phyloP scores from a whole-genome alignment of 2,797 vertebrate genomes.

The Enteromius radiatus region DNA sequence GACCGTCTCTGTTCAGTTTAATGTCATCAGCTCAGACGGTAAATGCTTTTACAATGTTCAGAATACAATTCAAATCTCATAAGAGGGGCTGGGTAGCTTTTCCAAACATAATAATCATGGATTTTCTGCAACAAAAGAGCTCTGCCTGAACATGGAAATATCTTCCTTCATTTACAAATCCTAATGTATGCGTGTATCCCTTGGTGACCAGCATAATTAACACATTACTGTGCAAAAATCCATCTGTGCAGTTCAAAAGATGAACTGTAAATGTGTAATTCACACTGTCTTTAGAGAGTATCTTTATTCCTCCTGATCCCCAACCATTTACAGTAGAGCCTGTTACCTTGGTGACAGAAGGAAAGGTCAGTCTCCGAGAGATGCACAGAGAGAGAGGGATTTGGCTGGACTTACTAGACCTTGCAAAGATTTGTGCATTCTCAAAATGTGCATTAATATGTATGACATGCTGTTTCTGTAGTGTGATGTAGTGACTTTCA shows the following conservation, averaged over 20 bases:
- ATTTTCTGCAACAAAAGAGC: conserved; percentile 61
- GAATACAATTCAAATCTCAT: conserved; percentile 67
- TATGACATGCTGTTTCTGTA: conserved; percentile 35
- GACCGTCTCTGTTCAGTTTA: conserved; percentile 57
- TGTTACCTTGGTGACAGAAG: conserved; percentile 74
- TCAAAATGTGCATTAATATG: conserved; percentile 33
- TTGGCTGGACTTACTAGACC: conserved; percentile 34
- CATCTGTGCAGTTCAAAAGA: neutral
- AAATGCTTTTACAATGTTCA: conserved; percentile 68
- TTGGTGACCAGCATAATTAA: neutral
- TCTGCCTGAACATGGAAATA: conserved; percentile 17
- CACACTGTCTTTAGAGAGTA: conserved; percentile 40
- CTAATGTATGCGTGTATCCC: neutral
- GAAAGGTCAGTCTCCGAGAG: conserved; percentile 65
- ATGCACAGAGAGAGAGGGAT: conserved; percentile 11
- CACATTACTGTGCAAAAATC: conserved; percentile 9
- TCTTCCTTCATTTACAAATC: conserved; percentile 31
- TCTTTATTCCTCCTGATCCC: conserved; percentile 39
- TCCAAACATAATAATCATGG: conserved; percentile 70
- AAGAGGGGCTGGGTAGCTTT: conserved; percentile 43
- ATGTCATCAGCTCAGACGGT: conserved; percentile 61
- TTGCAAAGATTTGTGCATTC: conserved; percentile 33
- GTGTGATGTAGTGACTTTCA: neutral
- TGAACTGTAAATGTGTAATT: conserved; percentile 44
- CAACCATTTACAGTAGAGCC: conserved; percentile 46